phyloP scores from a whole-genome alignment of 1,140 invertebrate genomes.

The Drosophila pallidifrons region DNA sequence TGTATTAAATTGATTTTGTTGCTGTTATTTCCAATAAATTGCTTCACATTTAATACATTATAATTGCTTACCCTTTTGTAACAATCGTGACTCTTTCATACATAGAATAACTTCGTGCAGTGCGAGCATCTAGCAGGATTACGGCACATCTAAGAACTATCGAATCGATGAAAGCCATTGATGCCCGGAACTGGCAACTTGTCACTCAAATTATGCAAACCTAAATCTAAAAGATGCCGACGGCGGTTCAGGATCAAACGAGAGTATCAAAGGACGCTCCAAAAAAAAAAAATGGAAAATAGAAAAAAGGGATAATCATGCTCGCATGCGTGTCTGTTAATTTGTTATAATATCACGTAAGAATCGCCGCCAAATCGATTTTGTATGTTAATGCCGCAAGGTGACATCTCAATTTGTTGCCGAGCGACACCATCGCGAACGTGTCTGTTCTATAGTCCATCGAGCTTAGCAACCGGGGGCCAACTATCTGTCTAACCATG shows the following conservation, averaged over 20 bases:
- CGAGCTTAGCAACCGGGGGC: constrained; percentile 54
- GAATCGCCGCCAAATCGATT: constrained; percentile 60
- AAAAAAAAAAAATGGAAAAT: constrained; percentile 10
- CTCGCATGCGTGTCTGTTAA: constrained; percentile 60
- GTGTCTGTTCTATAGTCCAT: constrained; percentile 50
- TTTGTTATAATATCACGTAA: constrained; percentile 78
- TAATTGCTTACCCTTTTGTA: not conserved
- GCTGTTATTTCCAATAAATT: too few species aligned
- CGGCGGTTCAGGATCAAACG: constrained; percentile 23
- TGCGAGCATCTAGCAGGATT: constrained; percentile 42
- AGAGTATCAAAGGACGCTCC: constrained; percentile 47
- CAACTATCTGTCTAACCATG: constrained; percentile 21
- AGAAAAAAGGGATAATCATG: constrained; percentile 72
- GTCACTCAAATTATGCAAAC: constrained; percentile 56
- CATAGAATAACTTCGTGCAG: constrained; percentile 36
- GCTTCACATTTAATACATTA: not conserved
- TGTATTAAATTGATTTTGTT: too few species aligned
- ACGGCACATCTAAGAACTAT: constrained; percentile 56
- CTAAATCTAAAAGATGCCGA: constrained; percentile 21
- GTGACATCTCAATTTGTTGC: constrained; percentile 73
- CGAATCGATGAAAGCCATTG: constrained; percentile 9
- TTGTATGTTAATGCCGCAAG: constrained; percentile 70
- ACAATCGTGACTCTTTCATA: not conserved
- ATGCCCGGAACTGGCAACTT: constrained; percentile 51
- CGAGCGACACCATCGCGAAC: constrained; percentile 32